phyloP scores from a whole-genome alignment of 2,888 invertebrate genomes.

The Melitaea athalia region DNA sequence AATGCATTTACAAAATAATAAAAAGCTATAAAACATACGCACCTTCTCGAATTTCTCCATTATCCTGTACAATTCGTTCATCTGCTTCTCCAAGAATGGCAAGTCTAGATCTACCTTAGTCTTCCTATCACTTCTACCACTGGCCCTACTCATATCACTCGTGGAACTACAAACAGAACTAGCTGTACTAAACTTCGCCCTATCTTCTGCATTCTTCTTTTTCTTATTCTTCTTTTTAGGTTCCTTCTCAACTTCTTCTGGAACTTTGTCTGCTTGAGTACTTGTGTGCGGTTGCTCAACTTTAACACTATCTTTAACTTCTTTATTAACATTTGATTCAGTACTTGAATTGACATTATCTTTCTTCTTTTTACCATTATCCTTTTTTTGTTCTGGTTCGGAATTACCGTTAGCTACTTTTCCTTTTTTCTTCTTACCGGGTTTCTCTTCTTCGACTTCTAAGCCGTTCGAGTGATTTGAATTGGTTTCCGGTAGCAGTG shows the following conservation, averaged over 20 bases:
- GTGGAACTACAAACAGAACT: constrained; percentile 67
- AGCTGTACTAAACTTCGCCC: constrained; percentile 55
- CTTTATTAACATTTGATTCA: constrained; percentile 9
- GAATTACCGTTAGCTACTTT: constrained; percentile 34
- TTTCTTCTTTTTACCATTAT: constrained; percentile 47
- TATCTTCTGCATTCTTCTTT: constrained; percentile 34
- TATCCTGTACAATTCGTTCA: constrained; percentile 80
- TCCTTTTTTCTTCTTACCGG: constrained; percentile 38
- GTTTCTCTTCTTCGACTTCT: constrained; percentile 38
- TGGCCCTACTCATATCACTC: constrained; percentile 62
- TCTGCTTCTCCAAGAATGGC: constrained; percentile 74
- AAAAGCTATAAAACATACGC: constrained; percentile 23
- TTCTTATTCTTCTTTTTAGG: constrained; percentile 36
- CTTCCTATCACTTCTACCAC: constrained; percentile 44
- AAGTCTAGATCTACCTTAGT: constrained; percentile 55
- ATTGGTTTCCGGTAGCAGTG: constrained; percentile 37
- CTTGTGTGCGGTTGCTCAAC: constrained; percentile 17
- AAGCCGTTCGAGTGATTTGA: constrained; percentile 26
- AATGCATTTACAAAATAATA: background rate
- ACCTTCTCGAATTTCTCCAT: constrained; percentile 64
- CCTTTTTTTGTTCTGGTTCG: constrained; percentile 29
- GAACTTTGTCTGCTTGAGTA: constrained; percentile 12
- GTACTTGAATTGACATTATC: constrained; percentile 36
- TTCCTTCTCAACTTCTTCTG: constrained; percentile 30
- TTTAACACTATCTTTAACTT: constrained; percentile 8